These are phyloP conservation scores for Deladenus siricidicola DNA, from an alignment of 2,888 invertebrate species.

Conservation along the genomic window DNA sequence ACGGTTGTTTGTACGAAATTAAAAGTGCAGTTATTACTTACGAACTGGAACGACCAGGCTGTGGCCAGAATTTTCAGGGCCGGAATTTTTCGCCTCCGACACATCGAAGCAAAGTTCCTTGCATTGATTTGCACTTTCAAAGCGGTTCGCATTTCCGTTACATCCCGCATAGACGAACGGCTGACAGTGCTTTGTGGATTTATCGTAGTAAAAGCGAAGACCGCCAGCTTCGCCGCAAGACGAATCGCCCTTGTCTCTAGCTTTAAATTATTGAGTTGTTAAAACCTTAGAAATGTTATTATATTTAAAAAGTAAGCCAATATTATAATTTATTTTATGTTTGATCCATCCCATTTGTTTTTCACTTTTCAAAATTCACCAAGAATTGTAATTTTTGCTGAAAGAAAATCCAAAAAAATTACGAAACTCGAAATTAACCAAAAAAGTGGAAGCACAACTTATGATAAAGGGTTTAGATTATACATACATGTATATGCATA, in stretches of 20 bases:
- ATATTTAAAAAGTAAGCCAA: neutral
- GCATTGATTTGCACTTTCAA: slow-evolving; percentile 37
- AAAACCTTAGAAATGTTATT: neutral
- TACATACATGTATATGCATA: too few species aligned
- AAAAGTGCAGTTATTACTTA: slow-evolving; percentile 18
- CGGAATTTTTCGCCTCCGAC: slow-evolving; percentile 7
- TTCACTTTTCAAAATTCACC: too few species aligned
- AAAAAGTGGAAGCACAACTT: too few species aligned
- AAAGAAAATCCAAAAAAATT: too few species aligned
- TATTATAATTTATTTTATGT: neutral
- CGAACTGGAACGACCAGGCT: slow-evolving; percentile 31
- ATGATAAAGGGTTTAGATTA: too few species aligned
- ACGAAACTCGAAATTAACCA: too few species aligned
- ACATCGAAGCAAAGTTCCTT: slow-evolving; percentile 21
- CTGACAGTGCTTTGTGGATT: slow-evolving; percentile 40
- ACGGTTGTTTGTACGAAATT: neutral
- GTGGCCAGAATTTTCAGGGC: slow-evolving; percentile 12
- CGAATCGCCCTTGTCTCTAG: slow-evolving; percentile 34
- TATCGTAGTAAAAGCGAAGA: slow-evolving; percentile 44
- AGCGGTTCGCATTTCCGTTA: slow-evolving; percentile 43
- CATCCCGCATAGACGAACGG: slow-evolving; percentile 50
- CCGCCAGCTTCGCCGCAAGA: slow-evolving; percentile 38
- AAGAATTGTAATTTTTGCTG: too few species aligned
- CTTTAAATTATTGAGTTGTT: slow-evolving; percentile 21
- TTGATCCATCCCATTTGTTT: slow-evolving; percentile 2